Evolutionary conservation across 1,140 invertebrate genomes (phyloP), one percentile per base, ranked within the genome.

Genomic region (Listronotus bonariensis): DNA sequence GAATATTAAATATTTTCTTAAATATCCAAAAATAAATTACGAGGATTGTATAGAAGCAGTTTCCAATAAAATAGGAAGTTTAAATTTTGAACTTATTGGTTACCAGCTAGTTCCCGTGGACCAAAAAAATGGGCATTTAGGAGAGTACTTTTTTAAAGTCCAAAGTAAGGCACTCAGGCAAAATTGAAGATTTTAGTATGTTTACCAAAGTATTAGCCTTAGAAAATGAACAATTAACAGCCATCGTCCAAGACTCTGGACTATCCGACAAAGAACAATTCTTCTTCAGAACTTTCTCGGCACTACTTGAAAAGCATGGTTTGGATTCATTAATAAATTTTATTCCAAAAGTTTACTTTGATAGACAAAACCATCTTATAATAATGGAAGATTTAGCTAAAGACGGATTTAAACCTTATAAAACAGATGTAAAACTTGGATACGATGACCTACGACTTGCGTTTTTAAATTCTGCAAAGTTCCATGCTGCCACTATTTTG

Each of bases 21-120:
- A 48, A 20, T 48, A 48, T 20, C 45, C 45, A 10, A 9, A 26
- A 48, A 18, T 48, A 20, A 26, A 12, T 17, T 48, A 48, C 17
- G 45, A 48, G 12, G 45, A 48, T 12, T 48, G 45, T 9, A 20
- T 48, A 9, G 45, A 48, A 48, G 45, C 45, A 18, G 45, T 48
- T 20, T 20, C 18, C 11, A 26, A 18, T 10, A 17, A 20, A 20
- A 6, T 48, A 3, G 9, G 18, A 1, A 43, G 8, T 18, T 1
- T 9, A 20, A 17, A 17, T 10, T 48, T 48, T 20, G 45, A 48
- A 20, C 10, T 48, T 48, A 9, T 20, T 18, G 45, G 26, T 17
- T 48, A 20, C 12, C 17, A 48, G 12, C 45, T 48, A 10, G 45
- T 20, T 20, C 18, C 45, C 12, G 8, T 48, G 1, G 18, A 48